Evolutionary conservation across 2,797 vertebrate genomes (phyloP), one percentile per base, ranked within the genome.

Genomic region (Centropyge bicolor): DNA sequence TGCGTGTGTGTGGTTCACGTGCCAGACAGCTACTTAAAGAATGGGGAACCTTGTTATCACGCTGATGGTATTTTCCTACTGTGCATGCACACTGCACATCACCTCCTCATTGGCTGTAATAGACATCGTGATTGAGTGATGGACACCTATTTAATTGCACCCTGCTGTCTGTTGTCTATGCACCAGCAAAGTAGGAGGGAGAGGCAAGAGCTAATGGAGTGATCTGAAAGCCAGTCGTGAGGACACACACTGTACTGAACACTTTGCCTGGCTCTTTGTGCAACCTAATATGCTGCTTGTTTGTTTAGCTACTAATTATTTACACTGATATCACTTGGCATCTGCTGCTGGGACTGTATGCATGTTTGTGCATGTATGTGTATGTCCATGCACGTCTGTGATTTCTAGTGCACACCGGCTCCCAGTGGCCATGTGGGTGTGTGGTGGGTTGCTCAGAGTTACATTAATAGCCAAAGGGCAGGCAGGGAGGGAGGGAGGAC

Each of bases 401-500:
- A 84, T 82, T 89, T 89, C 69, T 78, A 24, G 70, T 74, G 86
- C 83, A 88, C 81, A 87, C 46, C 69, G 71, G 84, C 85, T 92
- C 89, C 89, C 88, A 83, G 63, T 86, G 91, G 91, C 89, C 86
- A 90, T 74, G 95, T 96, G 94, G 95, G 95, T 90, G 94, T 95
- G 87, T 91, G 88, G 93, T 94, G 91, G 94, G 93, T 92, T 92
- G 93, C 89, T 90, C 80, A 86, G 91, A 91, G 92, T 91, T 93
- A 91, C 89, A 93, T 94, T 95, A 93, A 94, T 95, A 95, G 95
- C 94, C 94, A 91, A 93, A 93, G 93, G 94, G 92, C 93, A 93
- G 86, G 89, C 86, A 81, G 64, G 80, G 70, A 75, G 84, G 83
- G 86, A 94, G 93, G 83, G 93, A 92, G 93, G 92, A 93, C 90